Evolutionary conservation across 2,113 vertebrate genomes (phyloP).

Genomic region (Labeo catla): DNA sequence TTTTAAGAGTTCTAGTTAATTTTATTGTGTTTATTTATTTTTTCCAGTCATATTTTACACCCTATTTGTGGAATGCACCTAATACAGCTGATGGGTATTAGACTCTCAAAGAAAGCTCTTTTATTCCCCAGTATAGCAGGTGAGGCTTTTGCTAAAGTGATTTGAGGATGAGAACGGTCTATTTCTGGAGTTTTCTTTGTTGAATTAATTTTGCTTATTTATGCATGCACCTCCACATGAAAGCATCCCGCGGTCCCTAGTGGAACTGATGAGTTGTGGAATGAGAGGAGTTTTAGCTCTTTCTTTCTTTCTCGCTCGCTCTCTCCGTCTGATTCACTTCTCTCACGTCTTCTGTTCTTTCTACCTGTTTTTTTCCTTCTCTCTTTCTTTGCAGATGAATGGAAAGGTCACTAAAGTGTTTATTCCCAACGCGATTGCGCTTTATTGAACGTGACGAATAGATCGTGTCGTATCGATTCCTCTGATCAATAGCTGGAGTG

Average conservation of each 20-base stretch:
- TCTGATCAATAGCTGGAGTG: slow-evolving; percentile 41
- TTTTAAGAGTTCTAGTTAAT: background rate
- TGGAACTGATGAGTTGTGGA: slow-evolving; percentile 37
- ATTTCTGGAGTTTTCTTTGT: slow-evolving; percentile 69
- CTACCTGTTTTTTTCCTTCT: background rate
- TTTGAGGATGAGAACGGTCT: slow-evolving; percentile 47
- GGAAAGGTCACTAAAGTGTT: slow-evolving; percentile 24
- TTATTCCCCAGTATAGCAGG: background rate
- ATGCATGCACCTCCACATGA: slow-evolving; percentile 73
- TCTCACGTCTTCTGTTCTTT: slow-evolving; percentile 1
- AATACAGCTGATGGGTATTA: background rate
- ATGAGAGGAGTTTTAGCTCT: slow-evolving; percentile 15
- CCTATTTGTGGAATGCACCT: background rate
- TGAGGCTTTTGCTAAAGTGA: background rate
- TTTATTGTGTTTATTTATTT: background rate
- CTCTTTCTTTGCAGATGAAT: background rate
- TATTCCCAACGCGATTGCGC: background rate
- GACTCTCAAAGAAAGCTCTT: background rate
- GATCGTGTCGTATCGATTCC: slow-evolving; percentile 33
- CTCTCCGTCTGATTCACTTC: slow-evolving; percentile 2
- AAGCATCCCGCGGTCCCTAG: slow-evolving; percentile 66
- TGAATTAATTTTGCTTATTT: slow-evolving; percentile 71
- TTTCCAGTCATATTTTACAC: background rate
- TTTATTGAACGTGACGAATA: slow-evolving; percentile 17
- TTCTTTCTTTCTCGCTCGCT: background rate